Base-by-base conservation (phyloP, 2,888 invertebrate genomes). In the Elgonia sp. region DNA sequence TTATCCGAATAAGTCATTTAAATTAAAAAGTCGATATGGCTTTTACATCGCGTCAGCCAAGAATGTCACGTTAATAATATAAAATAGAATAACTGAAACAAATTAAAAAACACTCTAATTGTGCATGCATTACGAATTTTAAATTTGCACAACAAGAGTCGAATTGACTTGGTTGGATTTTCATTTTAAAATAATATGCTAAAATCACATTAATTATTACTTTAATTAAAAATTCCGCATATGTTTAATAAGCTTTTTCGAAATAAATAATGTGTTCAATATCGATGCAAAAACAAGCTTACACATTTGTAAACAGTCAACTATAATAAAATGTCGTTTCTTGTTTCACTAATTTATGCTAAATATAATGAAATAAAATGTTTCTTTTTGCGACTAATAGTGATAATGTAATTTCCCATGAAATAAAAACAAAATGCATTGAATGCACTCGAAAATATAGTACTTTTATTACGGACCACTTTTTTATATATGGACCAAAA, bases 51-150 rank as follows among this genome's bases (percentile, higher is more conserved):
- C 69, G 40, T 10, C 42, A 50, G 67, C n/a, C 53, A 80, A 63
- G 75, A 85, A 69, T 80, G 69, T 75, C 72, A 75, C 57, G 67
- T 69, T 60, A 80, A 85, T 80, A 73, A 73, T 69, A 81, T 72
- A 50, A 76, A 81, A 81, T 70, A 77, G 53, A 76, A 75, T 75
- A 75, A 75, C 40, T 70, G 73, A 86, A 81, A 70, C 72, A 57
- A 82, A 77, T 72, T 77, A 86, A 82, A 86, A 67, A 82, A 82
- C 72, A 73, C 72, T 82, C 50, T 62, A 82, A 86, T 86, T 86
- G 86, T 55, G 72, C 76, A 86, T 77, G 60, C 57, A 79, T 82
- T 86, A 82, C 65, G 60, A 20, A 42, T 65, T 77, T 86, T 57
- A 82, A 82, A 86, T 82, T 81, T 81, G 81, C 76, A 63, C 69